Evolutionary conservation across 2,888 invertebrate species (phyloP), one percentile per base, ranked within the genome.

Genomic region (Pollenia labialis): DNA sequence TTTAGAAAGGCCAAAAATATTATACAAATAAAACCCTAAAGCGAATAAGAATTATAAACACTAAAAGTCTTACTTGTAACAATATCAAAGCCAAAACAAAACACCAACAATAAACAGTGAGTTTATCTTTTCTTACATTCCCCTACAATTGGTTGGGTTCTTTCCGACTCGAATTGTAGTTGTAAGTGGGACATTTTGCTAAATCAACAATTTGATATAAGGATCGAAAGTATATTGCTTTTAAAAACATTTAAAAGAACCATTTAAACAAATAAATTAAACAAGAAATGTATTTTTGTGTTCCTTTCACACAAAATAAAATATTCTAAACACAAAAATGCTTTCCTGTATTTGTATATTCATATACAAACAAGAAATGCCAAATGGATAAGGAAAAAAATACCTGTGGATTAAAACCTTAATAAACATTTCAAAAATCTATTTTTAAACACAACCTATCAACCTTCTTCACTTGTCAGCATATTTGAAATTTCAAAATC

Each of bases 401-500:
- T 44, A 66, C 64, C 76, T 76, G 64, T 66, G 44, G 46, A 64
- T 62, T 50, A 3, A n/a, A 50, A 16, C 40, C 50, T 58, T 52
- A 81, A 75, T 50, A 81, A 66, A 75, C 68, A 68, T 74, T 74
- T 64, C 2, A 66, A 42, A 68, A 68, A 68, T 74, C 68, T 84
- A 79, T 84, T 84, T 84, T 72, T 79, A 68, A 68, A 66, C 72
- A 56, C 75, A 60, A 75, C 79, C 74, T 74, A 44, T 80, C 74
- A 75, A 83, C 69, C 86, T 80, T 68, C 66, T 84, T 72, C 83
- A 84, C 83, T 84, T 87, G 86, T 87, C 86, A 87, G 84, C 72
- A 66, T 50, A 84, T 84, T 84, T 79, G 66, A 84, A 79, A 84
- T 79, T 72, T 79, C 8, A 46, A 84, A 74, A 54, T 84, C 56